Evolutionary conservation across 2,797 vertebrate genomes (phyloP), one percentile per base, ranked within the genome.

Genomic region (Zenarchopterus dispar): DNA sequence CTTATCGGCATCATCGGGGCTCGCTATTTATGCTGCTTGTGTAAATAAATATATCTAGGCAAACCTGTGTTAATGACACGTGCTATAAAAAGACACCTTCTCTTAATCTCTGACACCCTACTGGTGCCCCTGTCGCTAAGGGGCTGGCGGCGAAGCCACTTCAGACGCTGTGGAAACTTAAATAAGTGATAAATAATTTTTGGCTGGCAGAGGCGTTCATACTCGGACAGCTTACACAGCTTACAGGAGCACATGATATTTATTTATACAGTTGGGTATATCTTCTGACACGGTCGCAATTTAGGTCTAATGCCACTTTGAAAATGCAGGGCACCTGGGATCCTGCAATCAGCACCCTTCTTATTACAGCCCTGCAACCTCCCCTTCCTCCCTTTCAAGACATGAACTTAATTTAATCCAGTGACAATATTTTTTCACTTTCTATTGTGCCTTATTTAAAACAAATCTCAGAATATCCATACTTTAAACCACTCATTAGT

Each of bases 11-110:
- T 85, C 85, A 69, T 75, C 42, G 60, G 78, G 75, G 74, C 89
- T 88, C 79, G 81, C 91, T 92, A 93, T 93, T 93, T 93, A 93
- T 90, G 84, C 89, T 86, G 84, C 91, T 93, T 93, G 92, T 92
- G 91, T 94, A 94, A 93, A 94, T 93, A 94, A 93, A 93, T 92
- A 91, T 92, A 91, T 91, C 84, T 86, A 89, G 90, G 84, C 87
- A 88, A 92, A 93, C 90, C 88, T 91, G 88, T 87, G 92, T 93
- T 93, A 93, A 93, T 91, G 91, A 90, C 89, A 65, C 17, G 66
- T 45, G 68, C 93, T 93, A 93, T 93, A 93, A 92, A 93, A 93
- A 93, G 92, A 91, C 84, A 85, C 82, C 88, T 84, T 77, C 82
- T 87, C 77, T 72, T 84, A 80, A 89, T 90, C 86, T 90, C 79